Conservation (phyloP, 1,140 invertebrate species). For the Panulirus ornatus region DNA sequence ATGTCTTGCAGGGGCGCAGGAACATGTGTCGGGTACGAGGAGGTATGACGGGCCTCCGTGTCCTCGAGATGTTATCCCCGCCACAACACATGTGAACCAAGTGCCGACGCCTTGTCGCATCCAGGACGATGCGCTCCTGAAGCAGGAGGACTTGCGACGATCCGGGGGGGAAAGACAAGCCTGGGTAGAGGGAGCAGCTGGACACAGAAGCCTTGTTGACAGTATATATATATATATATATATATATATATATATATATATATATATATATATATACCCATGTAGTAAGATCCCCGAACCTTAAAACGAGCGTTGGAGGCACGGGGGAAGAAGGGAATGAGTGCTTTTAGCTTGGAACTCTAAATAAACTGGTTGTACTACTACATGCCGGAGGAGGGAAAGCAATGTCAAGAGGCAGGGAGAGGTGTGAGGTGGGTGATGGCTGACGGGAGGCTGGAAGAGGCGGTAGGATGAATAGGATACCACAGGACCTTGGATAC, state of each 20-base stretch:
- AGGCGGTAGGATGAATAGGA: no score
- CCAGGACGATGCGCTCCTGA: neutral
- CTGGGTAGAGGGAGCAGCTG: neutral
- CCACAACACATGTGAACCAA: constrained; percentile 28
- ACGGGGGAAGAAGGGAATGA: no score
- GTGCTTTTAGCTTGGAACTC: no score
- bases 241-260: neutral
- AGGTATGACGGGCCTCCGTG: constrained; percentile 48
- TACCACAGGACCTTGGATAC: no score
- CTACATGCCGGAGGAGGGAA: no score
- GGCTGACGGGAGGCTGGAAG: no score
- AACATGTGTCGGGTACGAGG: constrained; percentile 45
- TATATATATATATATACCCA: no score
- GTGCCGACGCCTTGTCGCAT: constrained; percentile 47
- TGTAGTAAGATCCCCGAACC: no score
- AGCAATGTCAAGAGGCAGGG: no score
- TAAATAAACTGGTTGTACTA: no score
- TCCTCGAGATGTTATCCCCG: constrained; percentile 24
- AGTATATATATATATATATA: neutral
- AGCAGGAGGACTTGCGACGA: neutral
- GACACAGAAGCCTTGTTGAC: neutral
- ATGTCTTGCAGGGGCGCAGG: constrained; percentile 4
- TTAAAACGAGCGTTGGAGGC: no score
- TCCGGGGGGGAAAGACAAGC: neutral
- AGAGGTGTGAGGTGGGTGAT: no score